Conservation (phyloP, 2,113 vertebrate genomes). For the Gracilinanus agilis region DNA sequence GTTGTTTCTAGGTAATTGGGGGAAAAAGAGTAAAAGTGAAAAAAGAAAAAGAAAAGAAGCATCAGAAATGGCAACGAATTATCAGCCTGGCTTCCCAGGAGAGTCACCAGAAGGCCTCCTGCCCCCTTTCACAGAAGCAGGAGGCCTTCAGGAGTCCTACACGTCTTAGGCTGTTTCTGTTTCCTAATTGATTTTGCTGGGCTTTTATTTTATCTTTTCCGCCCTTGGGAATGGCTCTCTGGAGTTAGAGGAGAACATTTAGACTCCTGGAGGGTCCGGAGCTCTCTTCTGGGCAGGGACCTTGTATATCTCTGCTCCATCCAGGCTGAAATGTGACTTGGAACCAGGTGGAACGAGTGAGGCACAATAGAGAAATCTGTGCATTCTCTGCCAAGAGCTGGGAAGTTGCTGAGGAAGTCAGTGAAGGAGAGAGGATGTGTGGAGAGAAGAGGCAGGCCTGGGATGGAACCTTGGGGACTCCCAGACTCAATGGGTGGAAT, state of each 20-base stretch:
- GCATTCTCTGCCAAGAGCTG: not conserved
- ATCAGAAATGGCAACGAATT: not conserved
- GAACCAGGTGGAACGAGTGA: not conserved
- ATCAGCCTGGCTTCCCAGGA: not conserved
- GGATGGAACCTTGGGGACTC: not conserved
- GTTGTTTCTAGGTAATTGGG: no score
- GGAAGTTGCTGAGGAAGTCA: not conserved
- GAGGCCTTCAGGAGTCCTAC: not conserved
- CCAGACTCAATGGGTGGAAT: not conserved
- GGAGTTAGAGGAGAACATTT: not conserved
- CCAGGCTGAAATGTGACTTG: not conserved
- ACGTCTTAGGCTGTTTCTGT: not conserved
- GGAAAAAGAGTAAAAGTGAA: no score
- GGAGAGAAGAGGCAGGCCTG: not conserved
- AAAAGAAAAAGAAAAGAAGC: no score
- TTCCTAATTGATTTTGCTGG: not conserved
- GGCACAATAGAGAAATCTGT: not conserved
- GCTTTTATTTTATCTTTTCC: not conserved
- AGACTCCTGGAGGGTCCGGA: no score
- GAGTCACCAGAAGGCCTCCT: not conserved
- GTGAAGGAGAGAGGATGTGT: not conserved
- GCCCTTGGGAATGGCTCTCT: not conserved
- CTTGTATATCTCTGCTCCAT: not conserved
- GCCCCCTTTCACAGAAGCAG: not conserved
- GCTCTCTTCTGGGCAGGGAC: not conserved